Percentiles rank a stretch among this genome's conserved stretches.
Evolutionary conservation across 2,113 vertebrate species (phyloP).

Genomic region (Cephalopterus ornatus): DNA sequence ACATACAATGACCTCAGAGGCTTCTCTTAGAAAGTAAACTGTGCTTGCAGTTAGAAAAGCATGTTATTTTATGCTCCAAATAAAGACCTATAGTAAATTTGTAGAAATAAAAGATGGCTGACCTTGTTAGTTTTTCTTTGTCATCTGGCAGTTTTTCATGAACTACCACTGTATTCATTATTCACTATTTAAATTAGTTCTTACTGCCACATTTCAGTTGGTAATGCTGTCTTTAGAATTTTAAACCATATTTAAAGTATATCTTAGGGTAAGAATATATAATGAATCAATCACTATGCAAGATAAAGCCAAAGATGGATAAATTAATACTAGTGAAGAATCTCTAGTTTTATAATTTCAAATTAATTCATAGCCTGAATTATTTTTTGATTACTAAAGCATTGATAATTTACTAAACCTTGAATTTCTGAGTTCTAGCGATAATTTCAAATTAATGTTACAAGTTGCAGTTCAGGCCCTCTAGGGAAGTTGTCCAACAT

Average conservation of each 20-base stretch:
- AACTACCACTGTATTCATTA: not conserved
- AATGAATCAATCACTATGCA: not conserved
- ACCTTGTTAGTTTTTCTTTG: not conserved
- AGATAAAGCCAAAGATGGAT: not conserved
- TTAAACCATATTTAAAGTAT: not conserved
- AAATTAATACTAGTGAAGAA: not conserved
- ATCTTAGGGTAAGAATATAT: not conserved
- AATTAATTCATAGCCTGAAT: not conserved
- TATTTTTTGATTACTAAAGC: not conserved
- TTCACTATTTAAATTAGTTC: not conserved
- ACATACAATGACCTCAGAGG: not conserved
- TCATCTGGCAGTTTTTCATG: slow-evolving; percentile 1
- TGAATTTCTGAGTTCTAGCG: not conserved
- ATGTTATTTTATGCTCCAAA: not conserved
- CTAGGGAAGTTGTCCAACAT: not conserved
- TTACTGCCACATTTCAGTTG: not conserved
- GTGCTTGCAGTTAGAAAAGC: not conserved
- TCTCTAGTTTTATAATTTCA: not conserved
- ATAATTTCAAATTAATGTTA: not conserved
- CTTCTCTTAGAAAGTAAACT: not conserved
- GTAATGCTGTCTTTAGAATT: not conserved
- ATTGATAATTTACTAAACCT: not conserved
- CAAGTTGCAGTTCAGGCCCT: not conserved
- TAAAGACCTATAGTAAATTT: not conserved
- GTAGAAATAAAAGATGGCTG: not conserved